A percentile compares a stretch with the other conserved stretches of the same genome.
phyloP scores from a whole-genome alignment of 1,140 invertebrate genomes.

The Bombus ignitus region DNA sequence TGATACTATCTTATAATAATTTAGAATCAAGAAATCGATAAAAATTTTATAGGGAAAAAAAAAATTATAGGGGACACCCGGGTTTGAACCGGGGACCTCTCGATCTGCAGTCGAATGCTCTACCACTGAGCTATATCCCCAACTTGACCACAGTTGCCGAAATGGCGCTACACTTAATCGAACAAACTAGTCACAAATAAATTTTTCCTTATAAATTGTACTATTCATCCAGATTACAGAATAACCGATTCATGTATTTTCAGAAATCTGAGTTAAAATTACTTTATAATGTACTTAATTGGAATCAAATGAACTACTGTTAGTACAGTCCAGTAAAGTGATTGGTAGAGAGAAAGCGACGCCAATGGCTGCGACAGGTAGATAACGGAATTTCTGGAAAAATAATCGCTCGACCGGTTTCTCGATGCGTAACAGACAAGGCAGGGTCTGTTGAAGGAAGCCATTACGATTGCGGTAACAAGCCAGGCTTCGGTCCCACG shows the following conservation, averaged over 20 bases:
- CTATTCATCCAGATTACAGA: background rate
- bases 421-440: constrained; percentile 29
- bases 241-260: background rate
- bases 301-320: background rate
- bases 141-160: background rate
- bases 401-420: constrained; percentile 55
- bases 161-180: background rate
- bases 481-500: background rate
- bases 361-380: constrained; percentile 29
- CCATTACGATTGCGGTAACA: constrained; percentile 46
- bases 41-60: constrained; percentile 2
- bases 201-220: background rate
- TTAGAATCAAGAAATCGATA: background rate
- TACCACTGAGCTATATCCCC: constrained; percentile 95
- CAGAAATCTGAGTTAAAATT: background rate
- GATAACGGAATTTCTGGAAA: constrained; percentile 56
- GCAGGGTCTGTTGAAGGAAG: constrained; percentile 8
- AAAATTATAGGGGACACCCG: constrained; percentile 89
- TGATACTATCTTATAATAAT: background rate
- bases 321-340: background rate
- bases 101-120: constrained; percentile 96
- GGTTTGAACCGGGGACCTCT: constrained; percentile 96
- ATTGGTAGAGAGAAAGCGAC: background rate
- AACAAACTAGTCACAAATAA: background rate
- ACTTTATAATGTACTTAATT: background rate